phyloP scores from a whole-genome alignment of 2,113 vertebrate species.

The Phylloscopus trochilus region DNA sequence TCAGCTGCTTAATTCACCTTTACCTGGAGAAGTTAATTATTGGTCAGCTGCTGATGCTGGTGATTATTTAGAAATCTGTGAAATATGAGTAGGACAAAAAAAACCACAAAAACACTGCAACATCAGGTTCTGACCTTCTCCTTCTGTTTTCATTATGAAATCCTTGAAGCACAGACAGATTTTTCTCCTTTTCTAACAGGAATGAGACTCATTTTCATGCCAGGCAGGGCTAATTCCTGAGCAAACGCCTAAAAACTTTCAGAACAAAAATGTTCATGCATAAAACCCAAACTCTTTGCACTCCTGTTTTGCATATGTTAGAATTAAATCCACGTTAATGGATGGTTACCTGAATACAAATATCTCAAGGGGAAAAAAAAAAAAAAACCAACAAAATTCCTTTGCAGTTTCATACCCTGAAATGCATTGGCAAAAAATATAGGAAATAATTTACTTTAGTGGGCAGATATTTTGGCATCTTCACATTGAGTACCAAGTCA shows the following conservation, averaged over 20 bases:
- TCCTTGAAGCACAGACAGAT: background rate
- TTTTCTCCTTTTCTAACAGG: background rate
- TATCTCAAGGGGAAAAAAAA: background rate
- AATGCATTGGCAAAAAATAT: background rate
- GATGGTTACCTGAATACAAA: background rate
- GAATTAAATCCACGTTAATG: background rate
- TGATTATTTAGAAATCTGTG: background rate
- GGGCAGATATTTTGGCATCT: background rate
- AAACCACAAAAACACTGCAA: background rate
- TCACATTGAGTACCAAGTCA: background rate
- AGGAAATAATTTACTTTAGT: background rate
- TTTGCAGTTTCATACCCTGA: background rate
- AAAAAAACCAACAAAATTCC: background rate
- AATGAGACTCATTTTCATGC: background rate
- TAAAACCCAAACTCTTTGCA: background rate
- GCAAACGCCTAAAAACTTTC: background rate
- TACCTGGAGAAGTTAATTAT: background rate
- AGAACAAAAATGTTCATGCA: background rate
- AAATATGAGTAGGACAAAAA: background rate
- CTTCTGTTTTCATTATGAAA: background rate
- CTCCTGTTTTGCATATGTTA: background rate
- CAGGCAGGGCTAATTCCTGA: background rate
- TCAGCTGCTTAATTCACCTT: background rate
- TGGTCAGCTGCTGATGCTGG: background rate
- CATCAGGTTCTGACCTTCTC: background rate